Evolutionary conservation across 2,113 vertebrate species (phyloP).

Genomic region (Notothenia coriiceps): DNA sequence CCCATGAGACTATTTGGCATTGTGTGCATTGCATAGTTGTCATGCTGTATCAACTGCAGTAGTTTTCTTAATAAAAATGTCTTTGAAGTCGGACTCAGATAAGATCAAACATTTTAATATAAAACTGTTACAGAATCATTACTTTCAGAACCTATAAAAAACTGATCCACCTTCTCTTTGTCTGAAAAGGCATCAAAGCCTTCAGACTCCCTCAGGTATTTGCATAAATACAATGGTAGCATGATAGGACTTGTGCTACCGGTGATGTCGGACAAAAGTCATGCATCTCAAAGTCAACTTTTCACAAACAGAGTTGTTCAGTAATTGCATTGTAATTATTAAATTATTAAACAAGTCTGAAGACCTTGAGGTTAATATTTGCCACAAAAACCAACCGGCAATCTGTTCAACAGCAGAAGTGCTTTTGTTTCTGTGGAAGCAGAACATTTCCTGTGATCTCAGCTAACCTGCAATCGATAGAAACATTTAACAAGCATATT

Average conservation of each 20-base stretch:
- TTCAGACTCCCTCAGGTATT: conserved; percentile 34
- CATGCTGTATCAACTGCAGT: conserved; percentile 37
- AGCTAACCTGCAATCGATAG: conserved; percentile 8
- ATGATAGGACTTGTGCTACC: conserved; percentile 41
- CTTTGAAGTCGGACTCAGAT: conserved; percentile 79
- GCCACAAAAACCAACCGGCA: background rate
- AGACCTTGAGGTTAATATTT: background rate
- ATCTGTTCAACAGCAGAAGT: background rate
- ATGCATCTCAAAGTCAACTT: background rate
- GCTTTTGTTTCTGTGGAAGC: conserved; percentile 3
- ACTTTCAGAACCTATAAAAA: conserved; percentile 41
- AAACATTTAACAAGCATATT: conserved; percentile 32
- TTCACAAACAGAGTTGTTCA: background rate
- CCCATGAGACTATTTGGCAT: conserved; percentile 18
- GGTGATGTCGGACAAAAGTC: conserved; percentile 11
- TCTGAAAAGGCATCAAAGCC: conserved; percentile 55
- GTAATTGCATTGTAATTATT: background rate
- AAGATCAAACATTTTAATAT: conserved; percentile 78
- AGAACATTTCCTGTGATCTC: background rate
- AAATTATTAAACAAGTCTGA: background rate
- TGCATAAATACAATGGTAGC: conserved; percentile 18
- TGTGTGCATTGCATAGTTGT: conserved; percentile 29
- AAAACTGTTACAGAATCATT: conserved; percentile 65
- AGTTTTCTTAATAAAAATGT: conserved; percentile 47
- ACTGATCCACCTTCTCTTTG: conserved; percentile 17